A percentile compares a stretch with the other conserved stretches of the same genome.
These are phyloP conservation scores for Serilophus lunatus DNA, from an alignment of 2,113 vertebrate genomes.

Conservation along the genomic window DNA sequence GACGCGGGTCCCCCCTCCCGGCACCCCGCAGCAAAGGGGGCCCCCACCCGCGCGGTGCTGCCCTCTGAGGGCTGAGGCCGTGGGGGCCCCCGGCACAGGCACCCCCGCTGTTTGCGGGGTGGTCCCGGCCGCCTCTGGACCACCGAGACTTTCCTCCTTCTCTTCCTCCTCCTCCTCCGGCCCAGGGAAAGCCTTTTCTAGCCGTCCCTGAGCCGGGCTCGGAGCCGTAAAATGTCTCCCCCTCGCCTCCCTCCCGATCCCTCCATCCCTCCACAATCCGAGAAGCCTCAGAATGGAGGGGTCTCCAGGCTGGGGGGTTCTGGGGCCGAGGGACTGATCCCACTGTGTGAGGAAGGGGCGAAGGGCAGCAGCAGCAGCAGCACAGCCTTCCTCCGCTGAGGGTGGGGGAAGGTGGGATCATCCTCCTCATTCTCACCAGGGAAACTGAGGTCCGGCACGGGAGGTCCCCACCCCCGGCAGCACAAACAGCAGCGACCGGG, in stretches of 20 bases:
- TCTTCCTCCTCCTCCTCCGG: not conserved
- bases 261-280: fast-evolving
- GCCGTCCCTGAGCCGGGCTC: not conserved
- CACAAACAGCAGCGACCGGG: not conserved
- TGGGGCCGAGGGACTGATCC: not conserved
- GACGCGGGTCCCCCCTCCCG: not conserved
- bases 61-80: not conserved
- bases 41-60: not conserved
- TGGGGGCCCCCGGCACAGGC: not conserved
- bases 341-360: not conserved
- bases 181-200: not conserved
- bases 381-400: not conserved
- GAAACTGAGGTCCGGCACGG: not conserved
- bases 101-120: no score
- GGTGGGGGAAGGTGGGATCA: fast-evolving
- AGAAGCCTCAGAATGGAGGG: not conserved
- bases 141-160: not conserved
- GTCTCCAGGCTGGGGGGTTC: no score
- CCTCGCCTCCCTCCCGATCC: not conserved
- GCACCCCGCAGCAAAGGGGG: not conserved
- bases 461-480: not conserved
- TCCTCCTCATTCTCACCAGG: not conserved
- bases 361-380: not conserved
- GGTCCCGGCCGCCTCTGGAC: not conserved
- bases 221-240: not conserved